A percentile compares a stretch with the other conserved stretches of the same genome.
Evolutionary conservation across 2,113 vertebrate genomes (phyloP).

Genomic region (Arizona elegans): DNA sequence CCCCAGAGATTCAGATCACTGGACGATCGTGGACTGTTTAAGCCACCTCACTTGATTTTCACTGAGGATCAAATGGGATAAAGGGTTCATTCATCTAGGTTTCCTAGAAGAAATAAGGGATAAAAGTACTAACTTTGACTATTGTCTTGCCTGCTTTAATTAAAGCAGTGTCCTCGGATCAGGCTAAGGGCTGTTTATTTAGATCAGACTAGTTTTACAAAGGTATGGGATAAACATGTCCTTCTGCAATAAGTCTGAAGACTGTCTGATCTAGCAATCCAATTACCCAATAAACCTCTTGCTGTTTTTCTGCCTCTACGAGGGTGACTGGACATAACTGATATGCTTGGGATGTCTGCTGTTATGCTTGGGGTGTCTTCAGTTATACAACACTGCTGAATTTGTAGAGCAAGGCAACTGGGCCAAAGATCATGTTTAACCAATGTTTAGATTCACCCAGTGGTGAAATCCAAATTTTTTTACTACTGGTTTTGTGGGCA

Average conservation of each 20-base stretch:
- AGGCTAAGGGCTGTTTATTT: background rate
- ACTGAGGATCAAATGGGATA: background rate
- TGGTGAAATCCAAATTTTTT: no score
- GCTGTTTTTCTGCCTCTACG: background rate
- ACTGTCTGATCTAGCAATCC: background rate
- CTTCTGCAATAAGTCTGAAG: background rate
- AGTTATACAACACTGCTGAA: background rate
- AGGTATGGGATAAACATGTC: background rate
- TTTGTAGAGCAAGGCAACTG: background rate
- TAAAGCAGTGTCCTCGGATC: background rate
- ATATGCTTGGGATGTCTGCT: background rate
- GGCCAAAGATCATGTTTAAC: background rate
- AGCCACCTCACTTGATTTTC: background rate
- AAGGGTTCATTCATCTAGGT: background rate
- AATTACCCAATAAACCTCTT: background rate
- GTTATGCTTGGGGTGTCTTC: background rate
- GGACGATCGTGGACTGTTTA: background rate
- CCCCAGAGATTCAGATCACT: background rate
- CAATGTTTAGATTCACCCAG: background rate
- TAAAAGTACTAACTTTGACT: background rate
- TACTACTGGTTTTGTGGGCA: no score
- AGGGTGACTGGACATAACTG: background rate
- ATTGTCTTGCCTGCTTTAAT: background rate
- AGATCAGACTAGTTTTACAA: background rate
- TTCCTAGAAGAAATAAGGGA: background rate